Conservation (phyloP, 2,888 invertebrate species). For the Rotaria magnacalcarata region DNA sequence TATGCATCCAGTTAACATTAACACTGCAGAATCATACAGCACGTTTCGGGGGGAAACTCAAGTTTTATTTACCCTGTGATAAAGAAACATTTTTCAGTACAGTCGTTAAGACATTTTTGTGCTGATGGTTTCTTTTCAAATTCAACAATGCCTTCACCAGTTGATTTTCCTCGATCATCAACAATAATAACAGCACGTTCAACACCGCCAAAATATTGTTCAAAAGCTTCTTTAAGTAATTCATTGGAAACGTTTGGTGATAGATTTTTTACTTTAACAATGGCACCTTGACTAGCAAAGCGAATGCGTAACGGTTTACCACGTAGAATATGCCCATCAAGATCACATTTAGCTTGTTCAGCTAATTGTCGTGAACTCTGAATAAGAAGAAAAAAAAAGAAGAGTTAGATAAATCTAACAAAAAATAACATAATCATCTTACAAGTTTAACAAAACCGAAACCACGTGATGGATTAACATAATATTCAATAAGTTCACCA, state of each 20-base stretch:
- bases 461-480: constrained; percentile 89
- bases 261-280: constrained; percentile 84
- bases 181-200: constrained; percentile 88
- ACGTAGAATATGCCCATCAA: constrained; percentile 79
- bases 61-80: constrained; percentile 61
- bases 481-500: constrained; percentile 85
- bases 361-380: constrained; percentile 67
- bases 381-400: constrained; percentile 50
- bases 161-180: constrained; percentile 91
- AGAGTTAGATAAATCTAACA: not conserved
- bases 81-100: constrained; percentile 86
- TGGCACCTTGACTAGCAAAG: constrained; percentile 88
- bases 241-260: constrained; percentile 90
- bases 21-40: no score
- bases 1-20: no score
- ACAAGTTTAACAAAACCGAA: constrained; percentile 89
- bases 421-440: constrained; percentile 52
- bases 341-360: constrained; percentile 84
- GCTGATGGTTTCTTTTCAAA: constrained; percentile 87
- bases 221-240: constrained; percentile 71
- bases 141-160: constrained; percentile 94
- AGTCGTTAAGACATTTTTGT: constrained; percentile 77
- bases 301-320: constrained; percentile 82
- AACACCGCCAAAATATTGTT: constrained; percentile 62
- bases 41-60: no score